phyloP scores from a whole-genome alignment of 2,797 vertebrate species.

The Peromyscus eremicus region DNA sequence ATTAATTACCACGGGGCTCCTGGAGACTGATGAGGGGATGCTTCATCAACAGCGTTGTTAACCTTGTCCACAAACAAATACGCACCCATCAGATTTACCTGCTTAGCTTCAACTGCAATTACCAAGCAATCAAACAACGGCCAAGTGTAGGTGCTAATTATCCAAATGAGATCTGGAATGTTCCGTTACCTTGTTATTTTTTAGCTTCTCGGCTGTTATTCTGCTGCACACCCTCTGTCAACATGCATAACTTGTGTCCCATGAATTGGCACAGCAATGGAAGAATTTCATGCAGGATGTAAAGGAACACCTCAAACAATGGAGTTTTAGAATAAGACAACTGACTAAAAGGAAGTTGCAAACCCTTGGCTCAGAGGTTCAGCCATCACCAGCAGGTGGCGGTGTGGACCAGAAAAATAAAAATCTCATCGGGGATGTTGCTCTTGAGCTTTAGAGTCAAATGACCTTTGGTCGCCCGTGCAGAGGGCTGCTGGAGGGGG shows the following conservation, averaged over 20 bases:
- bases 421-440: fast-evolving
- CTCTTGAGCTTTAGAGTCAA: background rate
- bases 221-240: background rate
- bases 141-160: background rate
- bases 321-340: background rate
- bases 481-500: background rate
- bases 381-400: conserved; percentile 86
- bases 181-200: background rate
- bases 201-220: conserved; percentile 53
- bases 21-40: conserved; percentile 74
- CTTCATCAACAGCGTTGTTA: conserved; percentile 69
- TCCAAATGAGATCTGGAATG: conserved; percentile 4
- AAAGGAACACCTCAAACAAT: background rate
- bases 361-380: background rate
- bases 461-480: background rate
- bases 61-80: conserved; percentile 82
- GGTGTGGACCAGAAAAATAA: conserved; percentile 85
- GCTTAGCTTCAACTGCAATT: conserved; percentile 78
- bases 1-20: conserved; percentile 82
- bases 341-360: background rate
- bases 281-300: background rate
- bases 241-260: background rate
- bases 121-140: conserved; percentile 46
- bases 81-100: conserved; percentile 78
- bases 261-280: background rate